Conservation (phyloP, 1,140 invertebrate species). For the Melipona quadrifasciata region DNA sequence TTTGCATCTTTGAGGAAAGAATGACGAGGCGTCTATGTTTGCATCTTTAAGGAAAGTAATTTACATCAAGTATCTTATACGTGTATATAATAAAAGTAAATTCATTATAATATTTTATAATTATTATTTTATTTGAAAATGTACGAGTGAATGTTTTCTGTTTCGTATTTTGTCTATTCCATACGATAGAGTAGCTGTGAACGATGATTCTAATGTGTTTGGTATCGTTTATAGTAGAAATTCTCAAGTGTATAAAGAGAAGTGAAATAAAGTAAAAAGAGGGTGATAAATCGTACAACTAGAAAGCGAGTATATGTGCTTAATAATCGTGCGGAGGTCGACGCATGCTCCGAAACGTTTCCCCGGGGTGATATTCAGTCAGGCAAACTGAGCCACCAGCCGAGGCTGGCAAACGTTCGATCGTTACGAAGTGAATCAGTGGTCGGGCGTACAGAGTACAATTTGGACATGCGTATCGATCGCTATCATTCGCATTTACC, state of each 20-base stretch:
- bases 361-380: conserved; percentile 67
- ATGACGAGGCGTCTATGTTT: not conserved
- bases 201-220: not conserved
- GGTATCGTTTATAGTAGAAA: not conserved
- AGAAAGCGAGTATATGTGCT: not conserved
- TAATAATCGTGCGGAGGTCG: conserved; percentile 27
- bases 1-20: not conserved
- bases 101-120: not conserved
- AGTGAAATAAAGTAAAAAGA: not conserved
- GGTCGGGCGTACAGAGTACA: conserved; percentile 7
- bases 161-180: no score
- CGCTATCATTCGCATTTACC: not conserved
- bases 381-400: conserved; percentile 52
- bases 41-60: not conserved
- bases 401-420: conserved; percentile 65
- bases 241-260: not conserved
- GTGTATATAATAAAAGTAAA: not conserved
- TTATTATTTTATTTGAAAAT: not conserved
- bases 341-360: conserved; percentile 63
- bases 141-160: no score
- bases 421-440: conserved; percentile 73
- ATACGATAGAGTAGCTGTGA: no score
- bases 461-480: conserved; percentile 36
- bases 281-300: not conserved
- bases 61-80: no score